Evolutionary conservation across 23 tunicate species (phyloP).

Genomic region (Aplidium turbinatum): DNA sequence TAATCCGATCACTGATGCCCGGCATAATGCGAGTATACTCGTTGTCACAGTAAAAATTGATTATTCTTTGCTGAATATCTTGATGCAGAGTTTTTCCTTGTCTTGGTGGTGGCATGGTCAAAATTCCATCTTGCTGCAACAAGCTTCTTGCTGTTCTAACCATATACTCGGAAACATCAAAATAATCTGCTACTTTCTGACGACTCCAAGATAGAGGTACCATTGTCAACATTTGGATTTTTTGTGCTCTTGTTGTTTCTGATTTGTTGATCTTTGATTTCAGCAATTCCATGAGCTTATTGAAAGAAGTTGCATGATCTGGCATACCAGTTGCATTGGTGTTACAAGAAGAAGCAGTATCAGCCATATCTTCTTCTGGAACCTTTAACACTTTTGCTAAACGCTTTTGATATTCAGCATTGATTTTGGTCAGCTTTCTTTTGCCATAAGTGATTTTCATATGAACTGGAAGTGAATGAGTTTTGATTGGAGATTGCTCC

Average conservation of each 20-base stretch:
- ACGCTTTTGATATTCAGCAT: slow-evolving; percentile 10
- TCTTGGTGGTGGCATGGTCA: slow-evolving; percentile 2
- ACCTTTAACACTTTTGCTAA: slow-evolving; percentile 2
- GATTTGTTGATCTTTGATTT: neutral
- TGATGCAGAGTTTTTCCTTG: slow-evolving; percentile 10
- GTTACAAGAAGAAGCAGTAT: neutral
- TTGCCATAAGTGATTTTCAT: slow-evolving; percentile 4
- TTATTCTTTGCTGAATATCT: neutral
- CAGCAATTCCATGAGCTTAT: slow-evolving; percentile 5
- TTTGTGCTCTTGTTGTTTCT: slow-evolving; percentile 2
- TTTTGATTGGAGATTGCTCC: slow-evolving; percentile 14
- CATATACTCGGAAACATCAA: slow-evolving; percentile 11
- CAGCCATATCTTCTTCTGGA: slow-evolving; percentile 1
- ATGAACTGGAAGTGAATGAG: slow-evolving; percentile 19
- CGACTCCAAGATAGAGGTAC: slow-evolving; percentile 1
- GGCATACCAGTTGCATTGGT: neutral
- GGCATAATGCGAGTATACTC: slow-evolving; percentile 11
- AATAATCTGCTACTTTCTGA: slow-evolving; percentile 1
- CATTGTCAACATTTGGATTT: slow-evolving; percentile 22
- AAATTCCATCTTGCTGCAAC: slow-evolving; percentile 10
- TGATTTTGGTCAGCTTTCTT: slow-evolving; percentile 1
- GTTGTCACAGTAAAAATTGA: slow-evolving; percentile 17
- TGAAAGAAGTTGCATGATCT: neutral
- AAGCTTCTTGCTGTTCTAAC: slow-evolving; percentile 11
- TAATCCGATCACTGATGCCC: slow-evolving; percentile 22